Evolutionary conservation across 2,888 invertebrate species (phyloP).

Genomic region (Drosophila monieri): DNA sequence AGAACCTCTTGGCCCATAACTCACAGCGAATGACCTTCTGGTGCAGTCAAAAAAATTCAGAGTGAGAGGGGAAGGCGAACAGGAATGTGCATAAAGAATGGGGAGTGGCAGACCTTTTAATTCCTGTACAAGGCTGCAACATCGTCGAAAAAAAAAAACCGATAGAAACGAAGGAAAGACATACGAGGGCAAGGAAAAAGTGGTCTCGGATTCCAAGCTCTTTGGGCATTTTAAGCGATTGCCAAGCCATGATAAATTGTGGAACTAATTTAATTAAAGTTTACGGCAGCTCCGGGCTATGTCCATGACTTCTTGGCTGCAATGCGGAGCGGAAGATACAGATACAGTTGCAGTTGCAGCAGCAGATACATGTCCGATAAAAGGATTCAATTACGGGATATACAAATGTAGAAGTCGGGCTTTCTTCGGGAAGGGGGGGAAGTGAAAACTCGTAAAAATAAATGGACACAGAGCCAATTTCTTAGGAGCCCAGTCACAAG

Average conservation of each 20-base stretch:
- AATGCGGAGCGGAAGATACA: constrained; percentile 9
- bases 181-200: constrained; percentile 27
- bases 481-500: background rate
- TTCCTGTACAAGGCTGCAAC: constrained; percentile 68
- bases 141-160: constrained; percentile 24
- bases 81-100: constrained; percentile 16
- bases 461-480: background rate
- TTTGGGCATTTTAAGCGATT: constrained; percentile 75
- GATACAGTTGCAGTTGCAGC: constrained; percentile 25
- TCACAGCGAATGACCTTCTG: constrained; percentile 71
- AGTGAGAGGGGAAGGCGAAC: background rate
- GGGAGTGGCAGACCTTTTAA: constrained; percentile 67
- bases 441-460: background rate
- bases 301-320: constrained; percentile 39
- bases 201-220: constrained; percentile 58
- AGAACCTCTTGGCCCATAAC: constrained; percentile 63
- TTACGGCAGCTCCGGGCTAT: constrained; percentile 54
- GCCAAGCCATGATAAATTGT: constrained; percentile 74
- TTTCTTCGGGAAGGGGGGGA: background rate
- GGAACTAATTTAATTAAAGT: constrained; percentile 78
- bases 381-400: constrained; percentile 65
- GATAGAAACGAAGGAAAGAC: constrained; percentile 40
- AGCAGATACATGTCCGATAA: constrained; percentile 54
- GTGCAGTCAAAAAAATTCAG: constrained; percentile 34
- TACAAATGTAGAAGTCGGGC: constrained; percentile 38